Evolutionary conservation across 1,140 invertebrate species (phyloP), one percentile per base, ranked within the genome.

Genomic region (Mamestra configurata): DNA sequence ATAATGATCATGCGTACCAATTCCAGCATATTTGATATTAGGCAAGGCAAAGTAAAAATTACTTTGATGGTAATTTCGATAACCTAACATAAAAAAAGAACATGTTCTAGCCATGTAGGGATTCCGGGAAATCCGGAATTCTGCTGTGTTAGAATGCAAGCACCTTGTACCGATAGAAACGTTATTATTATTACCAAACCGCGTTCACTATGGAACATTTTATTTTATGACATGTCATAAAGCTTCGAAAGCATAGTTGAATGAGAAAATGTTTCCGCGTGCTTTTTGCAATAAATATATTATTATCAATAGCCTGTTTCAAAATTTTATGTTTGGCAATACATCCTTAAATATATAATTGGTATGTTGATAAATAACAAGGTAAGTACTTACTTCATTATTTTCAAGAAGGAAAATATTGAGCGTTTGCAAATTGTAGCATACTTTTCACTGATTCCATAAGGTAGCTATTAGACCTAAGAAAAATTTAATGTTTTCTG

Each of bases 181-280:
- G 22, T 27, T 70, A 70, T 70, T 75, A 27, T 27, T 70, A 70
- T 70, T 75, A 27, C 51, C 53, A 11, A 75, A 75, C 53, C 13
- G 20, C 51, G n/a, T 49, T 59, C 73, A 57, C 22, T 71, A 27
- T 55, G 22, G 43, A 81, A 66, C 73, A 78, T 79, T 79, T 81
- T 80, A 61, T 81, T 82, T 87, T 84, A 86, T 86, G 75, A 72
- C 81, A 46, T 8, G 35, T 66, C 70, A 80, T 80, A 84, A 86
- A 81, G 78, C 55, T 59, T 77, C 46, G 46, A 75, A 75, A 81
- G 64, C 64, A 80, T 46, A 75, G 24, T 13, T 35, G 57, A 82
- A 80, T 76, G 76, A 77, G 81, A 79, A 81, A 87, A 86, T 77
- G 71, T 77, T 87, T 87, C 79, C 79, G 71, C 81, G 57, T 76